A percentile compares a stretch with the other conserved stretches of the same genome.
phyloP scores from a whole-genome alignment of 2,113 vertebrate genomes.

The Tupaia tana region DNA sequence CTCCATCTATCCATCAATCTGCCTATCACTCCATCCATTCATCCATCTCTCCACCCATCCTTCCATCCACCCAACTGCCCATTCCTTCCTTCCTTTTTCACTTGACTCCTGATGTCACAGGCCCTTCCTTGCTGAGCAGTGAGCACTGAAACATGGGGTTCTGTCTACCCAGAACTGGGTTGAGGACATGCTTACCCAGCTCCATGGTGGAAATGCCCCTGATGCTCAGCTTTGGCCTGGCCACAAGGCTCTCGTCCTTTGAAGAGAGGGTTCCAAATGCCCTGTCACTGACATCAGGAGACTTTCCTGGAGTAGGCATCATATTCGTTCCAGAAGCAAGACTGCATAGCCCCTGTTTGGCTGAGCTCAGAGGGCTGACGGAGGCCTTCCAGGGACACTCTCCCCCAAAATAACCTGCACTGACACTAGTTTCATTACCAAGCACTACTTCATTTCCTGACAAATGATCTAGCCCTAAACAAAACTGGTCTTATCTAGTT shows the following conservation, averaged over 20 bases:
- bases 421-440: not conserved
- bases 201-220: rapidly evolving
- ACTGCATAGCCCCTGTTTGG: not conserved
- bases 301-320: rapidly evolving
- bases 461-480: constrained; percentile 69
- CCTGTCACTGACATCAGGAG: not conserved
- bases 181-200: not conserved
- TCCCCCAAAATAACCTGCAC: constrained; percentile 73
- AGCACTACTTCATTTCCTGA: constrained; percentile 77
- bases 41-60: not conserved
- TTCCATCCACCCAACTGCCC: not conserved
- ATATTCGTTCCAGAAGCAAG: not conserved
- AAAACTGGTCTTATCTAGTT: constrained; percentile 82
- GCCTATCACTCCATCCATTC: too few species aligned
- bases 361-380: constrained; percentile 62
- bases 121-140: not conserved
- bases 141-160: not conserved
- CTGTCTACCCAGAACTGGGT: not conserved
- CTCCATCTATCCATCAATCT: not conserved
- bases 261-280: not conserved
- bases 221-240: not conserved
- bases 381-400: constrained; percentile 74
- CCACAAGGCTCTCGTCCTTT: not conserved
- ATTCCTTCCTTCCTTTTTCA: not conserved
- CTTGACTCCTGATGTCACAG: not conserved